Conservation (phyloP, 1,140 invertebrate genomes). For the Atta colombica region DNA sequence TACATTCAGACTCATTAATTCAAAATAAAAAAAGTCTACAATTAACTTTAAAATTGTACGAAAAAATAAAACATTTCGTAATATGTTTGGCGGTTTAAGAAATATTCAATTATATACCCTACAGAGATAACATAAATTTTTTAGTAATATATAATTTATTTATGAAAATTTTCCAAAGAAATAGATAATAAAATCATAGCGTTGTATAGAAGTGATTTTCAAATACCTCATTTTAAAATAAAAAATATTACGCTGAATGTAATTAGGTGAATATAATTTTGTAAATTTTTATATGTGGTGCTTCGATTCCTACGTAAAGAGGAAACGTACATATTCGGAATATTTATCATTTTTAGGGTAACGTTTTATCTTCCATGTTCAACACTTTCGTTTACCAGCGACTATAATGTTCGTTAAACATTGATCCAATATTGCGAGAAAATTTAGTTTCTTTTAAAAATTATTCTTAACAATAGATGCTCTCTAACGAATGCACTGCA, state of each 20-base stretch:
- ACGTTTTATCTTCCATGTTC: conserved; percentile 45
- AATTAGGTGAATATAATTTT: conserved; percentile 79
- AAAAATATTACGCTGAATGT: conserved; percentile 80
- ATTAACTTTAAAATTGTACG: conserved; percentile 6
- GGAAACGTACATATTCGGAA: conserved; percentile 87
- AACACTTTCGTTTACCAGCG: conserved; percentile 56
- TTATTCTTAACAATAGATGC: conserved; percentile 55
- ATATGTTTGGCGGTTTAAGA: neutral
- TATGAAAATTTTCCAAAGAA: conserved; percentile 13
- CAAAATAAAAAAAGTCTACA: conserved; percentile 27
- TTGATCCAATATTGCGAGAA: conserved; percentile 40
- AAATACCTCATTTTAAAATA: neutral
- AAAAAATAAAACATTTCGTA: conserved; percentile 14
- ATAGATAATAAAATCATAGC: conserved; percentile 16
- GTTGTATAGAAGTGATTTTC: conserved; percentile 5
- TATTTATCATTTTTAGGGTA: conserved; percentile 61
- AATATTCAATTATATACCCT: conserved; percentile 7
- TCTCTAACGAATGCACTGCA: conserved; percentile 52
- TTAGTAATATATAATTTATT: conserved; percentile 8
- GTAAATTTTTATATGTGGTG: conserved; percentile 71
- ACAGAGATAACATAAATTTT: neutral
- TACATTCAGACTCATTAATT: conserved; percentile 81
- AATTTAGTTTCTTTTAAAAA: conserved; percentile 26
- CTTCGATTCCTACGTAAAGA: conserved; percentile 76
- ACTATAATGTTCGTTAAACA: conserved; percentile 54